phyloP scores from a whole-genome alignment of 2,113 vertebrate species.

The Marmota monax region DNA sequence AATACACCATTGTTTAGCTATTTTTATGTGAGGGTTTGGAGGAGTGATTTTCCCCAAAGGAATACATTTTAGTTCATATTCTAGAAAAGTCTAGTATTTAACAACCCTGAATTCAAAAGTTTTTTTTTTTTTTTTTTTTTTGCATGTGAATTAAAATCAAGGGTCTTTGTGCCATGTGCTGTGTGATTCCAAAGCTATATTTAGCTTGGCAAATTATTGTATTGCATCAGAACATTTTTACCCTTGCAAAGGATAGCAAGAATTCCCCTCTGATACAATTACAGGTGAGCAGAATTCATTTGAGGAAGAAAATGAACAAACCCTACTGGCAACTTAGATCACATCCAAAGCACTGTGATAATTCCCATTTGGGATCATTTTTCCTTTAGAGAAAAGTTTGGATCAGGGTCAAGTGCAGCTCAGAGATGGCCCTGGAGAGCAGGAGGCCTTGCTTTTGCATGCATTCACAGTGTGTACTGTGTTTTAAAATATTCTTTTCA shows the following conservation, averaged over 20 bases:
- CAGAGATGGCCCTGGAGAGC: not conserved
- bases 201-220: slow-evolving; percentile 49
- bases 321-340: not conserved
- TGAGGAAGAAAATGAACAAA: not conserved
- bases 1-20: not conserved
- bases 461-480: slow-evolving; percentile 64
- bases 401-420: not conserved
- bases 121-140: too few species aligned
- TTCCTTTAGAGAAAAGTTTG: slow-evolving; percentile 45
- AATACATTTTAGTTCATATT: slow-evolving; percentile 47
- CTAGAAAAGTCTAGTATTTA: slow-evolving; percentile 26
- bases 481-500: slow-evolving; percentile 65
- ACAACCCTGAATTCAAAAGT: slow-evolving; percentile 41
- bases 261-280: not conserved
- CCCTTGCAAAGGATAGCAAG: slow-evolving; percentile 27
- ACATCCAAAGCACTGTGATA: not conserved
- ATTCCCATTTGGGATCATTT: not conserved
- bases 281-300: not conserved
- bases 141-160: slow-evolving; percentile 29
- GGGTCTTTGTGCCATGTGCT: not conserved
- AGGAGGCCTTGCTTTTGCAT: slow-evolving; percentile 43
- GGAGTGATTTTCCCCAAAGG: slow-evolving; percentile 23
- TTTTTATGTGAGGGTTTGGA: not conserved
- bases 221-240: slow-evolving; percentile 48
- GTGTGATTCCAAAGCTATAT: not conserved